phyloP scores from a whole-genome alignment of 2,113 vertebrate genomes.

The Pelecanus crispus region DNA sequence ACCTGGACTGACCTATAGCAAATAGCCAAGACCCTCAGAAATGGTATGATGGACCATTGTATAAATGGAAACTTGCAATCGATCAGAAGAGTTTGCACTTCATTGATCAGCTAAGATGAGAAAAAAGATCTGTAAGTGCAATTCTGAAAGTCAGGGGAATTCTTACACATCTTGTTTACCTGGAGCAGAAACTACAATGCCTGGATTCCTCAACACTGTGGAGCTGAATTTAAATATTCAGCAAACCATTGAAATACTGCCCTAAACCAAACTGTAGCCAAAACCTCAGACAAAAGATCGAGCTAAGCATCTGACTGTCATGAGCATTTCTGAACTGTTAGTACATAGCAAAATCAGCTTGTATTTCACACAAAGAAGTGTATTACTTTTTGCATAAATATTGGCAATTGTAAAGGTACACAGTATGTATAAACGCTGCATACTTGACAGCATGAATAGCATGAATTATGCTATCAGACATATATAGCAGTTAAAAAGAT shows the following conservation, averaged over 20 bases:
- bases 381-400: neutral
- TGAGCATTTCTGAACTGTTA: neutral
- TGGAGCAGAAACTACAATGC: neutral
- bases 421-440: neutral
- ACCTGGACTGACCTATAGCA: neutral
- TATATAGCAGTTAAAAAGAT: neutral
- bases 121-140: neutral
- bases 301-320: neutral
- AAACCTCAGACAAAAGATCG: neutral
- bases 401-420: neutral
- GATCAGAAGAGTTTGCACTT: neutral
- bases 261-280: neutral
- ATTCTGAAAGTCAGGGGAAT: neutral
- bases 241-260: neutral
- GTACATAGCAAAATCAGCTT: neutral
- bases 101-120: neutral
- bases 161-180: neutral
- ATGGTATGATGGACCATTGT: neutral
- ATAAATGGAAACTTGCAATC: neutral
- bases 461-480: neutral
- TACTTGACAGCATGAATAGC: neutral
- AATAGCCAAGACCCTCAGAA: neutral
- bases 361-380: neutral
- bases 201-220: neutral
- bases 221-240: neutral